Evolutionary conservation across 2,797 vertebrate genomes (phyloP), one percentile per base, ranked within the genome.

Genomic region (Siniperca obscura): DNA sequence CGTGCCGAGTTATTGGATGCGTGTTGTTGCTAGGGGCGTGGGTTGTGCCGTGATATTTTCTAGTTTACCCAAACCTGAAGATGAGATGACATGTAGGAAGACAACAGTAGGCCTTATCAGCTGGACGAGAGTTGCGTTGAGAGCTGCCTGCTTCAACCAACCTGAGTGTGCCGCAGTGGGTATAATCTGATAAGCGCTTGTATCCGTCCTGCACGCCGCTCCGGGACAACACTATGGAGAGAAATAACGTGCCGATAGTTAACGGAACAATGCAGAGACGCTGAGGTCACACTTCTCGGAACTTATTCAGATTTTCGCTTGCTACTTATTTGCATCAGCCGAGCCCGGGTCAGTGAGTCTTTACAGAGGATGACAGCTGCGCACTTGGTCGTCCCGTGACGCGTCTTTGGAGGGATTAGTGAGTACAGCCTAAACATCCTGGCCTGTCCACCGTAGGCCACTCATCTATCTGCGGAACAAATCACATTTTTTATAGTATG

Each of bases 11-110:
- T 89, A 95, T 95, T 95, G 95, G 95, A 90, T 91, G 52, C 92
- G 90, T 84, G 84, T 84, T 94, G 95, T 95, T 95, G 95, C 94
- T 93, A 95, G 90, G 95, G 94, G 94, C 93, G 94, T 94, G 94
- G 87, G 90, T 34, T 86, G 82, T 55, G 72, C 78, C 71, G 77
- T 90, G 74, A 89, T 87, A 89, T 84, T 44, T 30, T 68, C 65
- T 53, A 71, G 17, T 88, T 86, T 78, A 30, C 38, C 22, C 56
- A 74, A 82, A 76, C 25, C 82, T 48, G 5, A 64, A 68, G 78
- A 30, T 30, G 25, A 85, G 75, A 84, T 82, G n/a, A 69, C 40
- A 85, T 87, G 12, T n/a, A 64, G 52, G 57, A 82, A 66, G 81
- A 78, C 70, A 60, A 56, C 34, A 38, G 71, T 7, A 36, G 36